Conservation (phyloP, 2,113 vertebrate species). For the Xerus inauris region DNA sequence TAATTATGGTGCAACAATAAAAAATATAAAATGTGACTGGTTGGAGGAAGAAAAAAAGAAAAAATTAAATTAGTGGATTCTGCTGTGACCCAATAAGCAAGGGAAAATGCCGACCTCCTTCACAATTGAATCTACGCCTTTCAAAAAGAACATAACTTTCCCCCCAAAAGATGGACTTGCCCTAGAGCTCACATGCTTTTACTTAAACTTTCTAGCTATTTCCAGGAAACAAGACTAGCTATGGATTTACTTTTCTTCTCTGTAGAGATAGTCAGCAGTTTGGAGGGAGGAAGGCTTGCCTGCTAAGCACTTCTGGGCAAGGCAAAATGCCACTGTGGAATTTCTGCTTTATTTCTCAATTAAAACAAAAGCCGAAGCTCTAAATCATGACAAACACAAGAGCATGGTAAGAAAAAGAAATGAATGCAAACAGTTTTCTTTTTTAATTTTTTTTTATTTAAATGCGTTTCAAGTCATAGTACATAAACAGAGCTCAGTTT, state of each 20-base stretch:
- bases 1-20: too few relatives aligned
- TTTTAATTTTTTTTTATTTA: too few relatives aligned
- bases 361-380: constrained; percentile 24
- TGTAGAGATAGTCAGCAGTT: constrained; percentile 22
- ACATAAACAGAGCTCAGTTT: too few relatives aligned
- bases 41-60: too few relatives aligned
- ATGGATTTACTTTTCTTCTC: constrained; percentile 33
- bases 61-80: background rate
- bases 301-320: background rate
- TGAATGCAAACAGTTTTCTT: background rate
- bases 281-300: constrained; percentile 26
- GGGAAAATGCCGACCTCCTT: constrained; percentile 34
- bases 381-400: background rate
- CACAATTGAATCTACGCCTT: background rate
- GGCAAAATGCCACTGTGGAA: background rate
- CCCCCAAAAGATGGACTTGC: background rate
- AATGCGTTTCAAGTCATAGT: too few relatives aligned
- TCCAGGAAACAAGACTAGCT: background rate
- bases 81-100: background rate
- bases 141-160: constrained; percentile 23
- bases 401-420: background rate
- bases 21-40: too few relatives aligned
- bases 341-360: constrained; percentile 39
- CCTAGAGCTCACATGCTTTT: background rate
- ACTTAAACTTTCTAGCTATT: constrained; percentile 5